phyloP scores from a whole-genome alignment of 2,888 invertebrate species.

The Rotaria sp. region DNA sequence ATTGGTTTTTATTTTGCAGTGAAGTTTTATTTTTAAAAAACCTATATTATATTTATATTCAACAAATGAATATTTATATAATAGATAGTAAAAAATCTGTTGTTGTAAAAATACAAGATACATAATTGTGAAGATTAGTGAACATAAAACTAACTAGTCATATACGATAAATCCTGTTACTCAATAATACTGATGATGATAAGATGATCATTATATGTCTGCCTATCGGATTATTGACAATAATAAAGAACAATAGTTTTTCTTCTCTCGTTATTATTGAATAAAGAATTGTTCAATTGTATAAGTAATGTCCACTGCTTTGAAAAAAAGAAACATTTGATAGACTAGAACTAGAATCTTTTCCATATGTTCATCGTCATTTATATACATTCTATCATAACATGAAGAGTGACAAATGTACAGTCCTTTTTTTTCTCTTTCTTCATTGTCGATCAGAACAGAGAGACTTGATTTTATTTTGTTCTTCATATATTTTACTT shows the following conservation, averaged over 20 bases:
- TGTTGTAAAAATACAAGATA: not conserved
- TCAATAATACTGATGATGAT: not conserved
- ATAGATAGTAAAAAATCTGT: not conserved
- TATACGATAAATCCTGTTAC: not conserved
- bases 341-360: not conserved
- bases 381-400: not conserved
- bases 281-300: not conserved
- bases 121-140: not conserved
- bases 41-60: no score
- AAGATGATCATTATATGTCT: not conserved
- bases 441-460: not conserved
- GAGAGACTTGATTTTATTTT: not conserved
- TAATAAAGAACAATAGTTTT: not conserved
- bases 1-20: no score
- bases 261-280: not conserved
- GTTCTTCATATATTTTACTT: not conserved
- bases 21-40: no score
- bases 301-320: not conserved
- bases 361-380: not conserved
- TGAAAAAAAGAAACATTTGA: not conserved
- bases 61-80: no score
- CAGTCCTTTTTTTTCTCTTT: not conserved
- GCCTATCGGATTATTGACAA: not conserved
- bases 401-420: not conserved
- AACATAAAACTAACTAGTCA: not conserved